Base-by-base conservation (phyloP, 2,888 invertebrate genomes). In the Euphydryas editha region DNA sequence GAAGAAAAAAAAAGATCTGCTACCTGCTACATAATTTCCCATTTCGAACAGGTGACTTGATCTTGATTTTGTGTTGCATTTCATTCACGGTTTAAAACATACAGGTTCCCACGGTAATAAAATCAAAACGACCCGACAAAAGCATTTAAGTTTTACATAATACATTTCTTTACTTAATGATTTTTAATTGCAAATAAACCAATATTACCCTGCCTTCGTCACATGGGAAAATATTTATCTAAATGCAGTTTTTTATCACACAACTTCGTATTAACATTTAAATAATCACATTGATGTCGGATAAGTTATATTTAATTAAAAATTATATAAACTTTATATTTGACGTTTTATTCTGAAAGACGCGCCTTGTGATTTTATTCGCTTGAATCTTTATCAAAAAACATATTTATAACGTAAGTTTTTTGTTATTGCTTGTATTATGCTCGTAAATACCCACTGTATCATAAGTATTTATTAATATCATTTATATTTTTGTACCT, bases 21-120 rank as follows among this genome's bases (percentile, higher is more conserved):
- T 89, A 88, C 88, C 88, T 90, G 71, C 81, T 82, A 79, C 84
- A 84, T 83, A 80, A 79, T 75, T 73, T 64, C 64, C 73, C 73
- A 72, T 76, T 59, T 58, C 51, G 39, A 57, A 62, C 68, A 70
- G 57, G 65, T 78, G 78, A 76, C 76, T 72, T 75, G 76, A 74
- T 76, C 81, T 84, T 82, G 82, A 86, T 85, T 76, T 72, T 71
- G 72, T 74, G 72, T 76, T 72, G 77, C 81, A 81, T 73, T 75
- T 74, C 74, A 75, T 75, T 76, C 70, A 65, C 59, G 67, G 71
- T 68, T 51, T 51, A 56, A 61, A 75, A 75, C 76, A 80, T 76
- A 75, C 78, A 69, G 73, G 79, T 90, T 89, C 90, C 85, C 90
- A 91, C 90, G 88, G 56, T 68, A 70, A 70, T 62, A 69, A 65